Evolutionary conservation across 2,888 invertebrate species (phyloP).

Genomic region (Melolontha melolontha): DNA sequence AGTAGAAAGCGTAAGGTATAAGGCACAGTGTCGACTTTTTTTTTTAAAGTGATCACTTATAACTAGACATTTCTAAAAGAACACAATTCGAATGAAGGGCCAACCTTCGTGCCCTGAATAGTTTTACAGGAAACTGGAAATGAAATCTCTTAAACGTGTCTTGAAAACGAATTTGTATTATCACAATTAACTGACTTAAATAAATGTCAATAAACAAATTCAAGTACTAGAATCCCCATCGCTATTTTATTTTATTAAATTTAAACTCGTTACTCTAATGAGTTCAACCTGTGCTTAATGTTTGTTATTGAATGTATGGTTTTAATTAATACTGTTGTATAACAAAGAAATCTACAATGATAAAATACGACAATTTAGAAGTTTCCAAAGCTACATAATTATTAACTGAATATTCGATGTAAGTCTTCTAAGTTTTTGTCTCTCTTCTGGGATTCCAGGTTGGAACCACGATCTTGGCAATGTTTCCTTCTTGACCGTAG

Average conservation of each 20-base stretch:
- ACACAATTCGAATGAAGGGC: constrained; percentile 53
- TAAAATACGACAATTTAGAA: too few species aligned
- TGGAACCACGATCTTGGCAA: too few species aligned
- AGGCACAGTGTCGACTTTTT: constrained; percentile 44
- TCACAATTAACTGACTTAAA: constrained; percentile 50
- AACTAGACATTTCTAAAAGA: constrained; percentile 58
- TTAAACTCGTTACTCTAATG: constrained; percentile 14
- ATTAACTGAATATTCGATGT: too few species aligned
- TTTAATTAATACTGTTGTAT: too few species aligned
- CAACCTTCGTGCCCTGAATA: constrained; percentile 57
- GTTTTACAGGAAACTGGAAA: constrained; percentile 56
- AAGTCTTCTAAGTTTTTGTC: too few species aligned
- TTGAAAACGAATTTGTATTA: constrained; percentile 57
- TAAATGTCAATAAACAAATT: constrained; percentile 34
- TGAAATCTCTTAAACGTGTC: constrained; percentile 60
- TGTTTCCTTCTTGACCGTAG: constrained; percentile 4
- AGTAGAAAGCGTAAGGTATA: neutral
- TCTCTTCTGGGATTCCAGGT: too few species aligned
- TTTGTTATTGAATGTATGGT: too few species aligned
- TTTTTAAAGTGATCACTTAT: constrained; percentile 57
- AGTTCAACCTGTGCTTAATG: too few species aligned
- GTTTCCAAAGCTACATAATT: too few species aligned
- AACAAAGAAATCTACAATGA: too few species aligned
- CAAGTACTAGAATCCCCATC: neutral
- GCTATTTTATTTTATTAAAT: constrained; percentile 29